These are phyloP conservation scores for Phylloscopus whistleri DNA, from an alignment of 2,113 vertebrate genomes.

Conservation along the genomic window DNA sequence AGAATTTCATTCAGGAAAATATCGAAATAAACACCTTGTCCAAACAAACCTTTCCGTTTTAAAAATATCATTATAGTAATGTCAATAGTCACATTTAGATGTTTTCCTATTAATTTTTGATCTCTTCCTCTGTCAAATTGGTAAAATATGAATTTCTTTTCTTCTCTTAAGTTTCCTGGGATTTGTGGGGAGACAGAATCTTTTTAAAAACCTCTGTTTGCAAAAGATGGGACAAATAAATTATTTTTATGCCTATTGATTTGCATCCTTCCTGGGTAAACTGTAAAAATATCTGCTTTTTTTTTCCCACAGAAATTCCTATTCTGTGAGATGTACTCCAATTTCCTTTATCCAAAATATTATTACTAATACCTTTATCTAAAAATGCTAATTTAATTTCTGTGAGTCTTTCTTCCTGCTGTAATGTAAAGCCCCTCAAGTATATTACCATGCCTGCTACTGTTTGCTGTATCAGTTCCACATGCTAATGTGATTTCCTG, in stretches of 20 bases:
- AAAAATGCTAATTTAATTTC: slow-evolving; percentile 1
- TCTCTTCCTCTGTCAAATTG: background rate
- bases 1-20: background rate
- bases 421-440: background rate
- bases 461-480: background rate
- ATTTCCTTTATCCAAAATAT: background rate
- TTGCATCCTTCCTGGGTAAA: background rate
- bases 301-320: background rate
- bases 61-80: background rate
- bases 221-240: background rate
- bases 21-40: background rate
- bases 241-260: background rate
- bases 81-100: background rate
- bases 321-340: background rate
- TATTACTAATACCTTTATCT: background rate
- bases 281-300: background rate
- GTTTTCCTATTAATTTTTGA: background rate
- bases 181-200: background rate
- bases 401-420: background rate
- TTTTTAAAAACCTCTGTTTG: background rate
- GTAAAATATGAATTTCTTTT: background rate
- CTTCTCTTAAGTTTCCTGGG: background rate
- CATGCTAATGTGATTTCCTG: slow-evolving; percentile 3
- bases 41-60: background rate
- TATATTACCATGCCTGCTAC: background rate